These are phyloP conservation scores for Agapostemon virescens DNA, from an alignment of 2,888 invertebrate species.

Conservation along the genomic window DNA sequence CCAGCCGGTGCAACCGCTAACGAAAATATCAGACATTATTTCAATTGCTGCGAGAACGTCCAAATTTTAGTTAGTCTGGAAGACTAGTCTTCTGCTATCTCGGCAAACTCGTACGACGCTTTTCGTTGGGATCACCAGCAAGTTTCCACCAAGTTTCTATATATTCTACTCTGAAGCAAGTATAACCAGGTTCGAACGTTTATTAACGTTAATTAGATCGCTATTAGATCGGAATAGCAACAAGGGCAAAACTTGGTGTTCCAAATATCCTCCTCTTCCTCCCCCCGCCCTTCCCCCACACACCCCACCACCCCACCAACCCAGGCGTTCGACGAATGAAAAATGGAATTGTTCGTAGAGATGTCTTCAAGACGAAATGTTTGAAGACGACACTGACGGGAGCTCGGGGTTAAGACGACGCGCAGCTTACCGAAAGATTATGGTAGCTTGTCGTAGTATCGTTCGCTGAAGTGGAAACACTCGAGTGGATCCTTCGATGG, in stretches of 20 bases:
- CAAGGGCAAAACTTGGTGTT: background rate
- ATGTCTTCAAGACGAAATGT: too few species aligned
- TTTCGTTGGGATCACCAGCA: background rate
- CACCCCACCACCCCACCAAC: too few species aligned
- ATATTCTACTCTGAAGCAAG: background rate
- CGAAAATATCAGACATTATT: background rate
- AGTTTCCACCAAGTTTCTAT: background rate
- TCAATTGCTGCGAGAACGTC: background rate
- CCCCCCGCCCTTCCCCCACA: too few species aligned
- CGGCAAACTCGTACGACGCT: background rate
- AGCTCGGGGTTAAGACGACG: background rate
- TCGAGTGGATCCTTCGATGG: background rate
- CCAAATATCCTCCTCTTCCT: background rate
- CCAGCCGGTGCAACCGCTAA: conserved; percentile 1
- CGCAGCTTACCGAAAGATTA: background rate
- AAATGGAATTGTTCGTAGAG: background rate
- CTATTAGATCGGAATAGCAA: background rate
- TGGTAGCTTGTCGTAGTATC: background rate
- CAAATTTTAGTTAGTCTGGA: too few species aligned
- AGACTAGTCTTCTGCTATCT: too few species aligned
- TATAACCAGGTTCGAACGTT: background rate
- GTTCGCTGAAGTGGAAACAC: background rate
- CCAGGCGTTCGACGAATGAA: too few species aligned
- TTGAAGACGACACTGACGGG: background rate
- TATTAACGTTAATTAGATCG: too few species aligned